A percentile compares a stretch with the other conserved stretches of the same genome.
Conservation (phyloP, 1,140 invertebrate genomes). For the Neotoxoptera formosana region DNA sequence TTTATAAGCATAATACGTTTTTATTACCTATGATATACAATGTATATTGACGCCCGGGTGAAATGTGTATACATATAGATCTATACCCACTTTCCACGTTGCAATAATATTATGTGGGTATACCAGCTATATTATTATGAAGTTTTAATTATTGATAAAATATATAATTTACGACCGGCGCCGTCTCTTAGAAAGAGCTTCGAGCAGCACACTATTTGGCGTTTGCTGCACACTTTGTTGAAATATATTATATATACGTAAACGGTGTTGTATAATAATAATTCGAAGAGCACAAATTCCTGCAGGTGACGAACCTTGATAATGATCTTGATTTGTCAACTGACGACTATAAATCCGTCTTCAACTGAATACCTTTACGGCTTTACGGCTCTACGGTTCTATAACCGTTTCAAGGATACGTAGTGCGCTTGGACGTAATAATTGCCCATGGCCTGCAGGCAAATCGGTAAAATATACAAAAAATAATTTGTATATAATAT, state of each 20-base stretch:
- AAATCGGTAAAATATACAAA: background rate
- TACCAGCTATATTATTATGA: too few species aligned
- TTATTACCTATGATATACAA: background rate
- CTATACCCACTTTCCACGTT: background rate
- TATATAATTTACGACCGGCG: background rate
- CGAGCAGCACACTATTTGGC: background rate
- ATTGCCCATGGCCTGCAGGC: background rate
- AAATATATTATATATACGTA: background rate
- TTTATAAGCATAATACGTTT: too few species aligned
- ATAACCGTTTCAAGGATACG: background rate
- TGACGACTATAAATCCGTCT: background rate
- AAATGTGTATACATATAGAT: background rate
- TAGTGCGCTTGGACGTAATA: background rate
- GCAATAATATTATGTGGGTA: background rate
- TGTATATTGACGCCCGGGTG: background rate
- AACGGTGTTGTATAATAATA: background rate
- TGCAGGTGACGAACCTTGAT: background rate
- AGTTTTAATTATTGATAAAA: background rate
- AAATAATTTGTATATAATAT: background rate
- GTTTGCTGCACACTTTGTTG: background rate
- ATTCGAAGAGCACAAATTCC: background rate
- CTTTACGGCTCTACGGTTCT: background rate
- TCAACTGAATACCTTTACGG: background rate
- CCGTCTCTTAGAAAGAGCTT: too few species aligned
- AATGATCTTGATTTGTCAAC: background rate